These are phyloP conservation scores for Epinephelus awoara DNA, from an alignment of 2,797 vertebrate genomes.

Conservation along the genomic window DNA sequence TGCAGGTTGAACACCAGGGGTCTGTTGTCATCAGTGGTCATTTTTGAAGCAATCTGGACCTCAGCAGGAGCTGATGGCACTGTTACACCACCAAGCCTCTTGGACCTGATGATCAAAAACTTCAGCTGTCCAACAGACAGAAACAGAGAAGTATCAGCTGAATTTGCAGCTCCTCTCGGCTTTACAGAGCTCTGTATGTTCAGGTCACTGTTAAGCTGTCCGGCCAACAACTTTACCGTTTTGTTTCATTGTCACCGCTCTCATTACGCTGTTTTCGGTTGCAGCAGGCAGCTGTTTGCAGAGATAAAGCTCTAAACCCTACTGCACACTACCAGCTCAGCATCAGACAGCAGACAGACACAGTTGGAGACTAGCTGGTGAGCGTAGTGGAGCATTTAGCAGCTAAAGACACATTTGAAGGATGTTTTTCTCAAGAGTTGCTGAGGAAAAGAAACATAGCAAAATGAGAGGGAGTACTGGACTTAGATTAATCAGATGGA, in stretches of 20 bases:
- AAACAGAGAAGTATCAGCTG: neutral
- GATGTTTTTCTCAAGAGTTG: too few species aligned
- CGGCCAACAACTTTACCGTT: neutral
- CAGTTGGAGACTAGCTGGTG: too few species aligned
- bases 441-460: too few species aligned
- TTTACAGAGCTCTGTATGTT: too few species aligned
- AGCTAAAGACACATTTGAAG: too few species aligned
- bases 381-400: too few species aligned
- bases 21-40: neutral
- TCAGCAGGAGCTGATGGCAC: constrained; percentile 4
- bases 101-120: constrained; percentile 5
- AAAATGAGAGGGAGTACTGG: too few species aligned
- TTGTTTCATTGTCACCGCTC: neutral
- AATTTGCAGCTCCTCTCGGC: neutral
- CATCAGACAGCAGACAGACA: too few species aligned
- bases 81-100: neutral
- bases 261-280: neutral
- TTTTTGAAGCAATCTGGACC: constrained; percentile 28
- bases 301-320: neutral
- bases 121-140: neutral
- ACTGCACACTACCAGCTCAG: neutral
- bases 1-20: neutral
- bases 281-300: neutral
- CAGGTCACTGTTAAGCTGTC: neutral
- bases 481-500: too few species aligned